Percentiles rank a stretch among this genome's conserved stretches.
These are phyloP conservation scores for Poeciliopsis occidentalis DNA, from an alignment of 2,113 vertebrate species.

Conservation along the genomic window DNA sequence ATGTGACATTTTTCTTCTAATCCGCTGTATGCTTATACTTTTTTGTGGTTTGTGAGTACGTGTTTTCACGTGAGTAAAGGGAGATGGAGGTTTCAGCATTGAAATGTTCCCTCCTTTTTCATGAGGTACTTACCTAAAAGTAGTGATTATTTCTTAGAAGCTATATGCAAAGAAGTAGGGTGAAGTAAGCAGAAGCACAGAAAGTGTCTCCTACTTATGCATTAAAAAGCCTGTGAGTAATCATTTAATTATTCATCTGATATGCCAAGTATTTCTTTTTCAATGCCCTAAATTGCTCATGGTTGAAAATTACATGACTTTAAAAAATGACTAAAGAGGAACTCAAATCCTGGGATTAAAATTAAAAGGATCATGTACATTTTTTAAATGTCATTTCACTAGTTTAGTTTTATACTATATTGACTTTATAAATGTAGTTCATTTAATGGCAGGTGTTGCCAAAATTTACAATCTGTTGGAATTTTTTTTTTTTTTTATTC, in stretches of 20 bases:
- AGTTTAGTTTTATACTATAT: not conserved
- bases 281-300: conserved; percentile 49
- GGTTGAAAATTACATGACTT: conserved; percentile 51
- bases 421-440: not conserved
- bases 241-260: conserved; percentile 73
- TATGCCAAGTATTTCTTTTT: conserved; percentile 71
- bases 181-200: conserved; percentile 41
- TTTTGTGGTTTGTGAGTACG: not conserved
- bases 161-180: conserved; percentile 12
- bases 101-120: not conserved
- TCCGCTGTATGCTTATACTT: not conserved
- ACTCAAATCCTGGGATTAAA: conserved; percentile 24
- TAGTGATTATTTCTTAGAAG: conserved; percentile 20
- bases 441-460: no score
- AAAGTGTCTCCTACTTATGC: conserved; percentile 66
- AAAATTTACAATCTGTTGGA: no score
- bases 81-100: not conserved
- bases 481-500: no score
- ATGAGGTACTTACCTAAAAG: conserved; percentile 4
- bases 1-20: not conserved
- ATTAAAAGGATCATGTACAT: no score
- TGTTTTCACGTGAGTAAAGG: not conserved
- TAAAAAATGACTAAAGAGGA: conserved; percentile 29
- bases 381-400: not conserved
- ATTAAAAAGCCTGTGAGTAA: conserved; percentile 62